Evolutionary conservation across 2,113 vertebrate species (phyloP).

Genomic region (Zosterops lateralis): DNA sequence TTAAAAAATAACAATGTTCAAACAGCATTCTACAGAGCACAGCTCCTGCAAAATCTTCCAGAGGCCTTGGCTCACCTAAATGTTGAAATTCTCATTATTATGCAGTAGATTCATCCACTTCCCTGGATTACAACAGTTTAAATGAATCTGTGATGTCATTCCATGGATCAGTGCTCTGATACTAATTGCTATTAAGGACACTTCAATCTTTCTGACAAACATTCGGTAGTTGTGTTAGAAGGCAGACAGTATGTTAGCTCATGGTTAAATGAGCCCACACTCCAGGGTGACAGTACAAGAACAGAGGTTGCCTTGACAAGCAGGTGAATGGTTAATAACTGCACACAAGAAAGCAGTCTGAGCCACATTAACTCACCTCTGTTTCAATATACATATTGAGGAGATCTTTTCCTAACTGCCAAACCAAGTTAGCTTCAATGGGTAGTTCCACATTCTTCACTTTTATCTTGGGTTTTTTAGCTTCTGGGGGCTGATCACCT

Average conservation of each 20-base stretch:
- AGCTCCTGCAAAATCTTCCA: neutral
- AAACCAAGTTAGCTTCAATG: conserved; percentile 78
- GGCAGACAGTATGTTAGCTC: neutral
- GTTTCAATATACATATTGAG: conserved; percentile 81
- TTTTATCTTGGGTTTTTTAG: conserved; percentile 85
- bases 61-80: neutral
- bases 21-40: neutral
- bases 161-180: neutral
- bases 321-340: neutral
- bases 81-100: neutral
- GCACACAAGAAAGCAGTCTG: neutral
- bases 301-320: neutral
- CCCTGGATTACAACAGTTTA: neutral
- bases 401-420: conserved; percentile 78
- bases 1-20: neutral
- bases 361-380: conserved; percentile 69
- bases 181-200: neutral
- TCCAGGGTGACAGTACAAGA: neutral
- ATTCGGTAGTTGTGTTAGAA: neutral
- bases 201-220: neutral
- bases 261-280: neutral
- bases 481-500: conserved; percentile 80
- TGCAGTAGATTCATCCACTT: neutral
- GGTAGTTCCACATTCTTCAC: conserved; percentile 79
- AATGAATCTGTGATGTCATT: neutral